Base-by-base conservation (phyloP, 64 coral and sea anemone genomes). In the Montipora capricornis region DNA sequence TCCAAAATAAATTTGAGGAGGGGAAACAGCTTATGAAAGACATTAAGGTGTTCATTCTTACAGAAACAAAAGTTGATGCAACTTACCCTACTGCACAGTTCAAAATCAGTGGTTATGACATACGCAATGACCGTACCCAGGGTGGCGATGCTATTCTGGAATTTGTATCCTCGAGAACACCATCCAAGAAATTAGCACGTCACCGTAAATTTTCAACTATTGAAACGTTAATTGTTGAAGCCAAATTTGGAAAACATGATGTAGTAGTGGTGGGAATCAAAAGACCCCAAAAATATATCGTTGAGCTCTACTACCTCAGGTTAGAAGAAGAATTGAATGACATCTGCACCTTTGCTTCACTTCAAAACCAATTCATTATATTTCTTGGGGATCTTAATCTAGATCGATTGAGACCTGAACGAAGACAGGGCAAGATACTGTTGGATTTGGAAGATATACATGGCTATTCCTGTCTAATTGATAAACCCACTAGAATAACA, bases 61-160 rank as follows among this genome's bases (percentile, higher is more conserved):
- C 87, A 67, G 87, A 77, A 59, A 76, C 73, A 26, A 89, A 89
- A 62, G 76, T 89, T 47, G 73, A 89, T 9, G 44, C 68, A 59
- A 53, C 87, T 76, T 89, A 89, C 47, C 46, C 87, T 60, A 57
- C 73, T 77, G 47, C 44, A 22, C 87, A 89, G 87, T 78, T 89
- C n/a, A 59, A 17, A 47, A 75, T 77, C 8, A 74, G 75, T 55
- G 73, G 87, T 11, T 89, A 76, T 55, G 19, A 89, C 3, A 57
- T 76, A 48, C 20, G 73, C 47, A 77, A 77, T 22, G 87, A 89
- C 66, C 69, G 74, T 76, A 89, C 46, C 16, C 77, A 89, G 50
- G 87, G 87, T 59, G 87, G 87, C 20, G 87, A 71, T 66, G 87
- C 69, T 77, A 49, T 89, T 55, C 76, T 57, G 71, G 87, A 73